Evolutionary conservation across 2,797 vertebrate species (phyloP).

Genomic region (Channallabes apus): DNA sequence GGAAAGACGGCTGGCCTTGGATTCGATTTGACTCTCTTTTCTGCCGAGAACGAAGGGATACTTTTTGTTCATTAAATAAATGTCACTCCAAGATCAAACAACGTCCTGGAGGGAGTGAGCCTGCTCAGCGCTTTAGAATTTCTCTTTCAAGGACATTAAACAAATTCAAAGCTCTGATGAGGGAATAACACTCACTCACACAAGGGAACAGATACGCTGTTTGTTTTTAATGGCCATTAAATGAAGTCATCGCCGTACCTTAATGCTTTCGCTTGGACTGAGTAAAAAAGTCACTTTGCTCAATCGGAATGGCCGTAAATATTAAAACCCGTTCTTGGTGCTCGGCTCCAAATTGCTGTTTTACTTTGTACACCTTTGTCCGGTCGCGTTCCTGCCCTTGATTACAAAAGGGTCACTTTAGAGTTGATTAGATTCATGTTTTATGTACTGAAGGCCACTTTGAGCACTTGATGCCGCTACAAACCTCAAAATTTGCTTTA

Average conservation of each 20-base stretch:
- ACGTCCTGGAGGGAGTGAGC: conserved; percentile 45
- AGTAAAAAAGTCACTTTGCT: conserved; percentile 24
- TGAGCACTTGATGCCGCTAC: conserved; percentile 26
- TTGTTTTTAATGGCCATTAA: conserved; percentile 48
- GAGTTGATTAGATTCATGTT: conserved; percentile 25
- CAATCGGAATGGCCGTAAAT: not conserved
- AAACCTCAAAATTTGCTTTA: conserved; percentile 28
- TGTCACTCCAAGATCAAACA: conserved; percentile 50
- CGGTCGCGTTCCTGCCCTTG: not conserved
- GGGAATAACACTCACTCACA: conserved; percentile 45
- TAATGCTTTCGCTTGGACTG: conserved; percentile 24
- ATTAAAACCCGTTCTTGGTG: conserved; percentile 9
- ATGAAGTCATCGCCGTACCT: conserved; percentile 18
- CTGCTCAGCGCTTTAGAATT: conserved; percentile 39
- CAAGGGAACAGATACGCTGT: conserved; percentile 42
- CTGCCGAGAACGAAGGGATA: conserved; percentile 27
- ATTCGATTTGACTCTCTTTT: conserved; percentile 2
- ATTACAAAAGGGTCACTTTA: conserved; percentile 43
- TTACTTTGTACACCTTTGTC: not conserved
- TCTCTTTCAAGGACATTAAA: conserved; percentile 55
- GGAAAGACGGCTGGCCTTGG: not conserved
- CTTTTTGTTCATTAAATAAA: conserved; percentile 55
- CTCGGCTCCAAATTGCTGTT: not conserved
- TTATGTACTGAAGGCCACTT: conserved; percentile 27
- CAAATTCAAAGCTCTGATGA: conserved; percentile 42